Evolutionary conservation across 2,113 vertebrate species (phyloP).

Genomic region (Perognathus longimembris): DNA sequence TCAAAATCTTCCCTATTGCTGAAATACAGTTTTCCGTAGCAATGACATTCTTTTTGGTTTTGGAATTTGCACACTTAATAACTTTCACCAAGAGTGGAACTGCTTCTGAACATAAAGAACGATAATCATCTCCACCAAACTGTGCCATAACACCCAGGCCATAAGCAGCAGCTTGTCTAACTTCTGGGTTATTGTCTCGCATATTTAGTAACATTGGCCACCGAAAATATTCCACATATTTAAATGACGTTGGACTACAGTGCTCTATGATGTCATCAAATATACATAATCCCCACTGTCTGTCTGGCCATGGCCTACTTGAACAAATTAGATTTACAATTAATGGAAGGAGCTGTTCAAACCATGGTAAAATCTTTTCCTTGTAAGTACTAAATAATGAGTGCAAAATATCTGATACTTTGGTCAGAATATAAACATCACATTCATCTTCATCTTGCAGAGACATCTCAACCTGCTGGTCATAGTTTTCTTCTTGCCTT

Average conservation of each 20-base stretch:
- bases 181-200: slow-evolving; percentile 95
- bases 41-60: slow-evolving; percentile 96
- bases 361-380: slow-evolving; percentile 97
- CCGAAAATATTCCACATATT: slow-evolving; percentile 96
- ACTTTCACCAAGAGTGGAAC: slow-evolving; percentile 95
- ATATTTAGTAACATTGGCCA: slow-evolving; percentile 95
- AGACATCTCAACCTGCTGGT: slow-evolving; percentile 97
- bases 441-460: slow-evolving; percentile 99
- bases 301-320: slow-evolving; percentile 96
- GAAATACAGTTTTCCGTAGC: slow-evolving; percentile 99
- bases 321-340: slow-evolving; percentile 97
- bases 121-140: slow-evolving; percentile 96
- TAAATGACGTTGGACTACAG: slow-evolving; percentile 98
- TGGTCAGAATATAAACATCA: slow-evolving; percentile 98
- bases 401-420: slow-evolving; percentile 99
- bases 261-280: slow-evolving; percentile 98
- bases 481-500: slow-evolving; percentile 98
- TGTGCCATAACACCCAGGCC: slow-evolving; percentile 98
- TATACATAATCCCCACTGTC: slow-evolving; percentile 99
- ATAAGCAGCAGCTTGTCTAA: slow-evolving; percentile 97
- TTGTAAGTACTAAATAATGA: slow-evolving; percentile 98
- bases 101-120: slow-evolving; percentile 96
- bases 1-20: slow-evolving; percentile 97
- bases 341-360: slow-evolving; percentile 96
- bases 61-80: slow-evolving; percentile 95